Evolutionary conservation across 2,113 vertebrate species (phyloP), one percentile per base, ranked within the genome.

Genomic region (Trogon surrucura): DNA sequence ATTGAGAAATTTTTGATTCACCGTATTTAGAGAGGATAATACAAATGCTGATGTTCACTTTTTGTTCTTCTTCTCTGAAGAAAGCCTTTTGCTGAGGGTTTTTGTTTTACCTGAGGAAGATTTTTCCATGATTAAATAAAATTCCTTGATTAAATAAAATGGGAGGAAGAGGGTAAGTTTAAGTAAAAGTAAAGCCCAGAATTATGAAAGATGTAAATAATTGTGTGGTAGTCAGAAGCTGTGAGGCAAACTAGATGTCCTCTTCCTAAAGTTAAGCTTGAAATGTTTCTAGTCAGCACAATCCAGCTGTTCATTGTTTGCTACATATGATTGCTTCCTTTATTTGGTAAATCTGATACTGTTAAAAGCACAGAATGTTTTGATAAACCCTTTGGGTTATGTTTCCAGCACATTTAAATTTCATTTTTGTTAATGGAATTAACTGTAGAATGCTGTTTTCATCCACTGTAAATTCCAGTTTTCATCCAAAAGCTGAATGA

Each of bases 391-490:
- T 83, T 94, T 51, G 74, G 41, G 19, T 80, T 78, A 64, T 56
- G 38, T 60, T 71, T 88, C 80, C 73, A 87, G 32, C 48, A 78
- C 38, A 30, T 51, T 64, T 27, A 60, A 74, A 15, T 93, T 93
- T 79, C 38, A 34, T 86, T 89, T 94, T 93, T 84, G 71, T 81
- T 53, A 64, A 23, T 64, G 60, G 69, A 56, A 92, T 93, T 80
- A 83, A 62, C 41, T 84, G 38, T 22, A 80, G 73, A 92, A 93
- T 86, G 64, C 36, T 88, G 44, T 74, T 84, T 87, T 88, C 48
- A 22, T 92, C 38, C 38, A 34, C 80, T 91, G 18, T 86, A 64
- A 86, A 86, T 91, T 94, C 80, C 83, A 91, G 13, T 78, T 91
- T 84, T 84, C 64, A 67, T 93, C 89, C 75, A 86, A 88, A 84